Evolutionary conservation across 2,888 invertebrate species (phyloP), one percentile per base, ranked within the genome.

Genomic region (Ophion slaviceki): DNA sequence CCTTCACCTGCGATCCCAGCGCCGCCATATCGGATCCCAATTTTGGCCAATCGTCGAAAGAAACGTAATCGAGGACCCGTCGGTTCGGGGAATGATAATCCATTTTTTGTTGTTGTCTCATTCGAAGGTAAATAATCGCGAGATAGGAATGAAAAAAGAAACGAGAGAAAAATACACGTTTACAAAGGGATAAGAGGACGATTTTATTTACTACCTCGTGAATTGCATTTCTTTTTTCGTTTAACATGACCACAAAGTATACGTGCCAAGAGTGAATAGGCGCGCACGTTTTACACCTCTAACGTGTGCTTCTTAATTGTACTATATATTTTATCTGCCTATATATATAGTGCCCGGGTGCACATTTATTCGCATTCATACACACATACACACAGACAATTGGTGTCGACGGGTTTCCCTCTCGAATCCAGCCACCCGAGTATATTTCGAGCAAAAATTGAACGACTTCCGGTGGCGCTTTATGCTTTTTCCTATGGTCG

Each of bases 1-100:
- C 98, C 67, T 98, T 98, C 93, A 98, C 98, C 6, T 98, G 98
- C 94, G 96, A 98, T 94, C 94, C 95, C 77, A 94, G 95, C 66
- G 95, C 95, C 92, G 96, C 96, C 32, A 97, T 97, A 91, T 93
- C 95, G 75, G 96, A 97, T 93, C 95, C 96, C 4, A 91, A 90
- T 67, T 88, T 90, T 53, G 86, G 86, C 20, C 88, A 88, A 74
- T 68, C 71, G 40, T 53, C 57, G 28, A 64, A n/a, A 14, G 64
- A 14, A 53, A 53, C 53, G 53, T 53, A 17, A 66, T 36, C 11
- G 8, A 6, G 6, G 40, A 6, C 7, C 40, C 40, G 40, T 40
- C 40, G 40, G 7, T 7, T 40, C 8, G 28, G 14, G 17, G 17
- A 32, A 32, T 17, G 2, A 66, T 36, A 66, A 0, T 2, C 20